Evolutionary conservation across 37 sponge, comb jelly and placozoan species (phyloP).

Genomic region (Ianthella basta): DNA sequence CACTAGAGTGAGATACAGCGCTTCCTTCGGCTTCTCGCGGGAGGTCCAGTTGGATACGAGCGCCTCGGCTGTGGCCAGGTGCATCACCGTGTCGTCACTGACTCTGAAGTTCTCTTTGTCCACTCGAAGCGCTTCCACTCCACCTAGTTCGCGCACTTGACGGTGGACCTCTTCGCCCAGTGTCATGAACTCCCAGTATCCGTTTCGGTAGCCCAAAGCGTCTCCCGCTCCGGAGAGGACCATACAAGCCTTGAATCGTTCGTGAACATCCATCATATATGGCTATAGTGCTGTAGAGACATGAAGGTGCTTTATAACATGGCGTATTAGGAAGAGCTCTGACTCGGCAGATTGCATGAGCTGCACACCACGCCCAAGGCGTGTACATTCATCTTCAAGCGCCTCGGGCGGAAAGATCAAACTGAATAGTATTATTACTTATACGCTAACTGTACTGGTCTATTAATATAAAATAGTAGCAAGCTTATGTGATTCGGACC

Average conservation of each 20-base stretch:
- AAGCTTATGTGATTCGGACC: too few species aligned
- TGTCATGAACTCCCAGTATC: constrained; percentile 76
- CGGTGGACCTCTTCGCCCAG: constrained; percentile 66
- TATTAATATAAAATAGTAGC: too few species aligned
- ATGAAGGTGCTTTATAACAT: too few species aligned
- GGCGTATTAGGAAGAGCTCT: too few species aligned
- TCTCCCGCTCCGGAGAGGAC: constrained; percentile 85
- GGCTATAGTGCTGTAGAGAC: too few species aligned
- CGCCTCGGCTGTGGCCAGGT: constrained; percentile 83
- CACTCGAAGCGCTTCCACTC: constrained; percentile 50
- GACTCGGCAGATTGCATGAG: too few species aligned
- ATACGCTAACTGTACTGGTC: too few species aligned
- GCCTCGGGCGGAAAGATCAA: too few species aligned
- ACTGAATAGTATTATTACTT: too few species aligned
- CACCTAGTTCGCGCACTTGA: constrained; percentile 54
- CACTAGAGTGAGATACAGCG: constrained; percentile 63
- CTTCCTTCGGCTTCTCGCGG: constrained; percentile 21
- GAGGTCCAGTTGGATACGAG: constrained; percentile 59
- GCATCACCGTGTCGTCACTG: constrained; percentile 87
- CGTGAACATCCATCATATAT: too few species aligned
- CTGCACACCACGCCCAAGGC: too few species aligned
- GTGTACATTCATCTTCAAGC: too few species aligned
- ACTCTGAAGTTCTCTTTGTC: constrained; percentile 25
- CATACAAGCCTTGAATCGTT: constrained; percentile 69
- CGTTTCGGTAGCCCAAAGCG: constrained; percentile 84